Percentiles rank a stretch among this genome's conserved stretches.
Conservation (phyloP, 2,113 vertebrate genomes). For the Chloropsis hardwickii region DNA sequence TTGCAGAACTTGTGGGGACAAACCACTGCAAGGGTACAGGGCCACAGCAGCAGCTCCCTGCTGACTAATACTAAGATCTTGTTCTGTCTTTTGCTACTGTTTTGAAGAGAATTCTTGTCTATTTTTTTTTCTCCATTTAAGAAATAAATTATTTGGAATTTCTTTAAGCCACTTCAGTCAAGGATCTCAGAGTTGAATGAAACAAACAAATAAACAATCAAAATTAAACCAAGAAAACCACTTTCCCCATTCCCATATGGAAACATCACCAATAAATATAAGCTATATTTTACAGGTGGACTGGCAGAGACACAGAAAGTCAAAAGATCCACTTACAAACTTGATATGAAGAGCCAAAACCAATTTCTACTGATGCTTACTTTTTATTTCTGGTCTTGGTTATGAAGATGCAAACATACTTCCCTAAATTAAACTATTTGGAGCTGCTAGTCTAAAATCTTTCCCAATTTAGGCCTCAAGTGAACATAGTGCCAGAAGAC, state of each 20-base stretch:
- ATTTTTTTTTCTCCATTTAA: neutral
- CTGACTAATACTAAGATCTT: neutral
- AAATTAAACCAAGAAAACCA: neutral
- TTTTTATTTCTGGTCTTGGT: neutral
- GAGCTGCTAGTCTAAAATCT: neutral
- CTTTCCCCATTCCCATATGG: neutral
- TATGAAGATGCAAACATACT: neutral
- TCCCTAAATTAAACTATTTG: neutral
- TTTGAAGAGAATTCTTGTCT: neutral
- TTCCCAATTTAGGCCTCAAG: neutral
- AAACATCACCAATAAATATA: neutral
- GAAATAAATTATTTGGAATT: neutral
- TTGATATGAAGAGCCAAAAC: neutral
- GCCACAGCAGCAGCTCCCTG: neutral
- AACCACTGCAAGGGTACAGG: neutral
- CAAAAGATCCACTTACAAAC: neutral
- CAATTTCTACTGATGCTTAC: neutral
- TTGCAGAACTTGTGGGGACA: accelerated
- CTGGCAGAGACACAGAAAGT: neutral
- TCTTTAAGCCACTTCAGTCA: neutral
- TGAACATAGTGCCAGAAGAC: neutral
- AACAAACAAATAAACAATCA: neutral
- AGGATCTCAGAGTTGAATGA: neutral
- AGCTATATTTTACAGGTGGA: neutral
- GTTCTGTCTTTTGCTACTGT: neutral